Base-by-base conservation (phyloP, 2,888 invertebrate genomes). In the Cetonia aurata region DNA sequence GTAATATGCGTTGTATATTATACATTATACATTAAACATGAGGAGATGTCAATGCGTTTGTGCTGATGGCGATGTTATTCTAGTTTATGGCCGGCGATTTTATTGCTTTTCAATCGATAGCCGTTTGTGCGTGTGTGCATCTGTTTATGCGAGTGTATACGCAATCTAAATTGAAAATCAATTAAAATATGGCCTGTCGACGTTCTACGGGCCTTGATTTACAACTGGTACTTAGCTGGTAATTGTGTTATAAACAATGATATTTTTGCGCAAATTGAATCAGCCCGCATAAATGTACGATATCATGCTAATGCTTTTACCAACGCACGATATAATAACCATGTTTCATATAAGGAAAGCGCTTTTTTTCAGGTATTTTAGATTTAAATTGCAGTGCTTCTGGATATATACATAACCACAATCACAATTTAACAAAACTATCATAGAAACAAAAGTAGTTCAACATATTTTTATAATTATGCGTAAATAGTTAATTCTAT, bases 241-340 rank as follows among this genome's bases (percentile, higher is more conserved):
- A 65, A 65, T 65, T 65, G 62, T 65, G 62, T 41, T 50, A 65
- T 65, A 65, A 65, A 65, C 62, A 65, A 52, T 65, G 33, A 50
- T 65, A 33, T 48, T 65, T 19, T 25, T 46, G 13, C 37, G 37
- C 37, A 37, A 37, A 37, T 37, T 37, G 37, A 37, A 37, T 37
- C 37, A 6, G 37, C 37, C 37, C 37, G 37, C 10, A 37, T 37
- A 37, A 37, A 37, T 37, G 37, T 37, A 37, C 10, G 37, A 37
- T 37, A 37, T 37, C 8, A 37, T 37, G 8, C 37, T 37, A 37
- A 37, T 37, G 25, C 25, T 4, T 25, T 3, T 25, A 25, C 3
- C 25, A 25, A 25, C 25, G 4, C 4, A 25, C 4, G n/a, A 25
- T 4, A 25, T 25, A 25, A 25, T 25, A 25, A 1, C 3, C 25